Base-by-base conservation (phyloP, 92 coral and sea anemone species). In the Umimayanthus kanabou region DNA sequence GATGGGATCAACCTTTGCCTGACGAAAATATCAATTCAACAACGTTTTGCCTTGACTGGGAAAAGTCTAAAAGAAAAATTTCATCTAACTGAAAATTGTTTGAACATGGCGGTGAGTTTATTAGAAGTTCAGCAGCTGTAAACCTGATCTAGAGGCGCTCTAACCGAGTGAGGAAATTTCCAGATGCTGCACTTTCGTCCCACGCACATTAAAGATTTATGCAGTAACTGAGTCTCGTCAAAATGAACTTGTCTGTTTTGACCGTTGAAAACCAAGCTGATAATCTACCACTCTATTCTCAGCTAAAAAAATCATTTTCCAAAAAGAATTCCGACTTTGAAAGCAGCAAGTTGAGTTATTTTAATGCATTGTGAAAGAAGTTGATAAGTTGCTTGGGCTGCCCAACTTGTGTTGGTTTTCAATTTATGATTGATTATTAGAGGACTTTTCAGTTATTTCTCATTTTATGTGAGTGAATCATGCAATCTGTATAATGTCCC, bases 141-240 rank as follows among this genome's bases (percentile, higher is more conserved):
- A 39, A 10, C 4, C 15, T 33, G n/a, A 39, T 26, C n/a, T 18
- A 72, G 76, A 72, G 30, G 42, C 76, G 40, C 20, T 72, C 76
- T 67, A 67, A 39, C 30, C 25, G n/a, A 28, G 71, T 5, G 2
- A 18, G 5, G 77, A 69, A 43, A 26, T 26, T 69, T 71, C 87
- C 65, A 70, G 87, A 83, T 70, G 66, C 66, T 15, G 22, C 74
- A 69, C 2, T n/a, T 6, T 4, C 78, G 33, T 39, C 79, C 87
- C 33, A 70, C 87, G 87, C 87, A 13, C 77, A 83, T 83, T 69
- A 83, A 83, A 69, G 26, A 83, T 83, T 83, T 45, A 83, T 80
- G 71, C 20, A 23, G 69, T 75, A 39, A 73, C 30, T 39, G 29
- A 71, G 6, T 15, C 9, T 83, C 39, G 26, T 45, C 42, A 30